These are phyloP conservation scores for Hemicordylus capensis DNA, from an alignment of 2,113 vertebrate genomes.

Conservation along the genomic window DNA sequence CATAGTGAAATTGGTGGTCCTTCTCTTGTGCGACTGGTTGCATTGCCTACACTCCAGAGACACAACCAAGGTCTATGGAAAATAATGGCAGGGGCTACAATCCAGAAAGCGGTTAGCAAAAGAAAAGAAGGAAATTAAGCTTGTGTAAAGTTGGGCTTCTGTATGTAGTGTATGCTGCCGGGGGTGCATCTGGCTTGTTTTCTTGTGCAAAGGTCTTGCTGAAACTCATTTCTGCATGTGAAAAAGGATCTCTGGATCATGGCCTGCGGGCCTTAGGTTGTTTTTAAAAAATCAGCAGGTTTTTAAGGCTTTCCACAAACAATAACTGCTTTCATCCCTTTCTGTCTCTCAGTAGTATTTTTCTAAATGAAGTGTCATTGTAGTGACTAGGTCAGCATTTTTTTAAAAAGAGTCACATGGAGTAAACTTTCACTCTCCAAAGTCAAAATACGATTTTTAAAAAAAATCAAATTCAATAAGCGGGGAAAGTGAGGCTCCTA, in stretches of 20 bases:
- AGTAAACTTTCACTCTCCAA: slow-evolving; percentile 76
- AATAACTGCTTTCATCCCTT: slow-evolving; percentile 89
- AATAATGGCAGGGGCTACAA: slow-evolving; percentile 66
- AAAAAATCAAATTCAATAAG: slow-evolving; percentile 22
- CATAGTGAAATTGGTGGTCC: slow-evolving; percentile 58
- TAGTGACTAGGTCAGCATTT: slow-evolving; percentile 72
- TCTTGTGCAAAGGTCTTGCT: neutral
- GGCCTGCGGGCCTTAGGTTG: slow-evolving; percentile 67
- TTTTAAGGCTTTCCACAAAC: slow-evolving; percentile 97
- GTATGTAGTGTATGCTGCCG: neutral
- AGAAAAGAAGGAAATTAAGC: too few relatives aligned
- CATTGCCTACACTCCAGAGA: slow-evolving; percentile 69
- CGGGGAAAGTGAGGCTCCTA: neutral
- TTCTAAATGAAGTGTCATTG: slow-evolving; percentile 83
- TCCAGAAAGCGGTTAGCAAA: neutral
- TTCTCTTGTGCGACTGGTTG: slow-evolving; percentile 57
- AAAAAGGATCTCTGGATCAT: neutral
- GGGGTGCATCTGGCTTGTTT: neutral
- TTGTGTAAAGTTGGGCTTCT: neutral
- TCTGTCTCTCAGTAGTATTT: slow-evolving; percentile 92
- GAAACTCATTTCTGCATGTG: neutral
- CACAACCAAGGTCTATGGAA: slow-evolving; percentile 68
- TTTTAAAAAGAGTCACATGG: slow-evolving; percentile 59
- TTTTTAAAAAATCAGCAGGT: slow-evolving; percentile 92
- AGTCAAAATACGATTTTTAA: slow-evolving; percentile 73